Evolutionary conservation across 2,797 vertebrate species (phyloP), one percentile per base, ranked within the genome.

Genomic region (Danio jaintianensis): DNA sequence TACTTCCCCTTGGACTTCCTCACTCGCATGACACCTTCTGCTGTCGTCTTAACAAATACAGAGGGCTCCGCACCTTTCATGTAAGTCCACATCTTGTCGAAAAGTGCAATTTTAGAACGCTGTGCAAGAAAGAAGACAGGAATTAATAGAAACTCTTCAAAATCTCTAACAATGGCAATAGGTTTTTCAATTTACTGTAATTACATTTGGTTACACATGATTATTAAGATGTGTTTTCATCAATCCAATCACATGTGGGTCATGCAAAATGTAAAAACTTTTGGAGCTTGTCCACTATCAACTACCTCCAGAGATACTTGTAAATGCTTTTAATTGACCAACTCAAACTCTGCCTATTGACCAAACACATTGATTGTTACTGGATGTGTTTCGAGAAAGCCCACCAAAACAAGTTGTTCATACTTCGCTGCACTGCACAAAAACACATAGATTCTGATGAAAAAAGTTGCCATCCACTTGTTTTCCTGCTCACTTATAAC

Each of bases 71-170:
- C 98, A 36, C 96, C 95, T 90, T 96, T 95, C 98, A 99, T 99
- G 92, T 99, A 99, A 36, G 97, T 97, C 98, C 98, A 99, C 98
- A 99, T 99, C 94, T 99, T 99, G 94, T 99, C 98, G 93, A 99
- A 99, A 74, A 99, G 97, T 89, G 98, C 97, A 75, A 99, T 99
- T 96, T 99, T 99, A 87, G 98, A 99, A 90, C 98, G 97, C 98
- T 99, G 95, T 99, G 95, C 50, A 83, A 16, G 10, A 45, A 48
- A 74, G 38, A 75, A 16, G 8, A 48, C 7, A 36, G 13, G 16
- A 36, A 50, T 73, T 29, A 45, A 67, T 4, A 6, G 18, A 42
- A 53, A n/a, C n/a, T 9, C 12, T 38, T 16, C 36, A 4, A 50
- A 52, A 50, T 38, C 22, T 38, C 38, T 63, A 40, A 40, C 8